Evolutionary conservation across 2,888 invertebrate genomes (phyloP), one percentile per base, ranked within the genome.

Genomic region (Acronicta psi): DNA sequence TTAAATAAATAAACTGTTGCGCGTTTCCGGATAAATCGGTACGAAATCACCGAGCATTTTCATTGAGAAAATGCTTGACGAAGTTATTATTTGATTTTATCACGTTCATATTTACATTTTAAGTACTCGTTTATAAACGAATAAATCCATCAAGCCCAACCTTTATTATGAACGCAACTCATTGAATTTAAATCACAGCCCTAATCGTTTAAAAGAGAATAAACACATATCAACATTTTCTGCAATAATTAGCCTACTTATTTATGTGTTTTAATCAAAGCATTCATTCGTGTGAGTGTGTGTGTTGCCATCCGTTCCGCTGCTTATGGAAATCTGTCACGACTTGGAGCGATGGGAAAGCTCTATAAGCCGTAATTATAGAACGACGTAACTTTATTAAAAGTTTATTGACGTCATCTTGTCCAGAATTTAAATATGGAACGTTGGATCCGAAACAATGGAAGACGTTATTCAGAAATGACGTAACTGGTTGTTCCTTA

Each of bases 261-360:
- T 60, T 59, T 52, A 63, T 59, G 50, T 42, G 42, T 43, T 51
- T 67, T 53, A 59, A 60, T 59, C 29, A 45, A 59, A 45, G 29
- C 52, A 43, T 64, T 57, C 58, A 42, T 60, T 56, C 57, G 34
- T 62, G 41, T 44, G 43, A 36, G 43, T 41, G 43, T 41, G 43
- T 62, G 29, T 56, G 57, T 50, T 44, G 18, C 45, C 52, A 50
- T 64, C 37, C 57, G 45, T 59, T 59, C 17, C 18, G 41, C 47
- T 57, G 49, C 53, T 68, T 76, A 73, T 69, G 60, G 68, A 75
- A 73, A 75, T 73, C 64, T 66, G 64, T 76, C 76, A 76, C 75
- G 73, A 64, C 43, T 59, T 20, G 17, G 17, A 47, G 40, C 53
- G 61, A 65, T 54, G 71, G 69, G 73, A 75, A 75, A 71, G 62